Conservation (phyloP, 2,888 invertebrate species). For the Lumbricus terrestris region DNA sequence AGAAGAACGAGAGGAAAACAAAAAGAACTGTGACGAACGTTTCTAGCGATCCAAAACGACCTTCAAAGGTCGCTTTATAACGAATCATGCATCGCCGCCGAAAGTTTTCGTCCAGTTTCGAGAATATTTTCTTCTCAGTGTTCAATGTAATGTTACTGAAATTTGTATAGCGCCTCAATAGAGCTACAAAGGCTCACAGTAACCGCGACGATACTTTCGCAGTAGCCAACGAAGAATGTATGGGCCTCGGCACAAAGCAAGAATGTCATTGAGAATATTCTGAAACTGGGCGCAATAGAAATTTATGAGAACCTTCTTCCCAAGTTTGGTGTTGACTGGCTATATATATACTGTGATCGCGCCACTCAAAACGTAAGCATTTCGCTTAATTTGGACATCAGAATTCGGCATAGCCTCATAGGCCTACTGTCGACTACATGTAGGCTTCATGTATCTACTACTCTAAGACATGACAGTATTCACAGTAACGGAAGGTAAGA, state of each 20-base stretch:
- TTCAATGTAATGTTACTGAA: background rate
- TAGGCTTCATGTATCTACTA: too few species aligned
- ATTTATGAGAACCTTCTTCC: background rate
- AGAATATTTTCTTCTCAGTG: background rate
- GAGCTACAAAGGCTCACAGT: background rate
- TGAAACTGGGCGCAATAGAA: background rate
- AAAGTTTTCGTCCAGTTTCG: background rate
- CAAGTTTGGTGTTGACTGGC: background rate
- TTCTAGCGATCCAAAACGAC: background rate
- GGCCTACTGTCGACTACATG: too few species aligned
- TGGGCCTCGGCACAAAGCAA: background rate
- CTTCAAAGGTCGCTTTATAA: background rate
- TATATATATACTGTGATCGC: too few species aligned
- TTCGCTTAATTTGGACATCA: background rate
- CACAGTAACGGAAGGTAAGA: background rate
- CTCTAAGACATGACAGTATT: too few species aligned
- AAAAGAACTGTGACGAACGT: background rate
- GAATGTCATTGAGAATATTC: background rate
- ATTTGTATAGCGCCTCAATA: background rate
- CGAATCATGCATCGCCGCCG: background rate
- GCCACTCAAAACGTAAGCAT: too few species aligned
- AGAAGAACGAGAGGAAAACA: background rate
- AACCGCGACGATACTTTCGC: background rate
- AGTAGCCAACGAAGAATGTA: background rate
- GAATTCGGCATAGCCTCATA: background rate